Evolutionary conservation across 2,888 invertebrate species (phyloP).

Genomic region (Diarsia mendica): DNA sequence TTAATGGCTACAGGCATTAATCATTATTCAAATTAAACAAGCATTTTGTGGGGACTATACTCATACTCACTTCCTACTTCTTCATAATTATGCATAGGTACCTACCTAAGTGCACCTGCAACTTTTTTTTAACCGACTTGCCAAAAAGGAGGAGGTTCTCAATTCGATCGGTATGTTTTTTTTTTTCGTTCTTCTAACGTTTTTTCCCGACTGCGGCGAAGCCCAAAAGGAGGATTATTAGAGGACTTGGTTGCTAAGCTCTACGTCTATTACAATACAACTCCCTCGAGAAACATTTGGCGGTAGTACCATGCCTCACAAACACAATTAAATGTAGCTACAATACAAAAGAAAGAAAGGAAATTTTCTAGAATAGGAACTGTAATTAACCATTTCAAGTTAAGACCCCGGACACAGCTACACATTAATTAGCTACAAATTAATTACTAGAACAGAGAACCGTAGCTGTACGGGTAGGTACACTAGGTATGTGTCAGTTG

Average conservation of each 20-base stretch:
- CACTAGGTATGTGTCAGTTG: background rate
- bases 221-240: too few relatives aligned
- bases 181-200: background rate
- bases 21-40: background rate
- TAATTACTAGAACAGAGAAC: conserved; percentile 22
- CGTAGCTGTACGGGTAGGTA: background rate
- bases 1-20: background rate
- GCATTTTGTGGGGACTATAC: background rate
- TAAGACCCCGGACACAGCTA: conserved; percentile 18
- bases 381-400: conserved; percentile 37
- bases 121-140: too few relatives aligned
- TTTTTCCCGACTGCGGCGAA: too few relatives aligned
- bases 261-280: conserved; percentile 26
- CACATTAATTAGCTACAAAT: conserved; percentile 34
- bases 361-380: background rate
- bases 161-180: too few relatives aligned
- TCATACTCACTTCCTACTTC: background rate
- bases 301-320: background rate
- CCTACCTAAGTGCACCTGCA: background rate
- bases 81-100: background rate
- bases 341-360: conserved; percentile 5
- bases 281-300: conserved; percentile 23
- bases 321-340: conserved; percentile 21
- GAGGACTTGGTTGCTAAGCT: conserved; percentile 3
- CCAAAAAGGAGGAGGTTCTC: too few relatives aligned